phyloP scores from a whole-genome alignment of 2,888 invertebrate genomes.

The Eustalomyia histrio region DNA sequence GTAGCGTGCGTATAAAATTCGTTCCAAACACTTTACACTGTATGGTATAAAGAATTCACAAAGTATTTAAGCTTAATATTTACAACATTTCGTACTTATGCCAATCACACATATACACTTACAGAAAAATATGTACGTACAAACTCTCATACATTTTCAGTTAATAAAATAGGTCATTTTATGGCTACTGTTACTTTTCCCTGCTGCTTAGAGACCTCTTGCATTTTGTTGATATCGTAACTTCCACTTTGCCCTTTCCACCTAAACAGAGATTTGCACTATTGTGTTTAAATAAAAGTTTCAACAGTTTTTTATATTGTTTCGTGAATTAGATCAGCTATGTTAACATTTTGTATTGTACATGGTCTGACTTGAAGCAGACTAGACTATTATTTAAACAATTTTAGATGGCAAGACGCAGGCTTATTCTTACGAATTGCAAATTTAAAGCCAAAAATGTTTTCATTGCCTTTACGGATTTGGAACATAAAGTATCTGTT shows the following conservation, averaged over 20 bases:
- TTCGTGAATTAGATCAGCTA: conserved; percentile 29
- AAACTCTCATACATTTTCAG: conserved; percentile 33
- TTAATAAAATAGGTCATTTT: conserved; percentile 47
- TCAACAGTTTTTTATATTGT: conserved; percentile 14
- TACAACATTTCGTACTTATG: conserved; percentile 48
- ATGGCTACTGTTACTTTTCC: conserved; percentile 17
- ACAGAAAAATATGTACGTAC: conserved; percentile 6
- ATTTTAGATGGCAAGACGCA: too few relatives aligned
- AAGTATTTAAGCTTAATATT: conserved; percentile 40
- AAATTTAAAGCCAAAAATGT: neutral
- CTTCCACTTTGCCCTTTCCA: conserved; percentile 15
- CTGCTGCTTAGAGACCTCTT: conserved; percentile 1
- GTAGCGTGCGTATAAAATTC: too few relatives aligned
- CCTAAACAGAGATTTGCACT: conserved; percentile 21
- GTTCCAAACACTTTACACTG: too few relatives aligned
- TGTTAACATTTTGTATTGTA: conserved; percentile 27
- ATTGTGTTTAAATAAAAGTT: conserved; percentile 14
- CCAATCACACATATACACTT: conserved; percentile 44
- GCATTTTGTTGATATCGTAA: conserved; percentile 16
- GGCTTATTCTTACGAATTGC: too few relatives aligned
- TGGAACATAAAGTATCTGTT: neutral
- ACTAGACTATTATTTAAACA: too few relatives aligned
- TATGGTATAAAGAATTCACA: neutral
- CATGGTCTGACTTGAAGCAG: neutral
- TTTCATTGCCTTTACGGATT: neutral